Conservation (phyloP, 1,140 invertebrate species). For the Macrobrachium nipponense region DNA sequence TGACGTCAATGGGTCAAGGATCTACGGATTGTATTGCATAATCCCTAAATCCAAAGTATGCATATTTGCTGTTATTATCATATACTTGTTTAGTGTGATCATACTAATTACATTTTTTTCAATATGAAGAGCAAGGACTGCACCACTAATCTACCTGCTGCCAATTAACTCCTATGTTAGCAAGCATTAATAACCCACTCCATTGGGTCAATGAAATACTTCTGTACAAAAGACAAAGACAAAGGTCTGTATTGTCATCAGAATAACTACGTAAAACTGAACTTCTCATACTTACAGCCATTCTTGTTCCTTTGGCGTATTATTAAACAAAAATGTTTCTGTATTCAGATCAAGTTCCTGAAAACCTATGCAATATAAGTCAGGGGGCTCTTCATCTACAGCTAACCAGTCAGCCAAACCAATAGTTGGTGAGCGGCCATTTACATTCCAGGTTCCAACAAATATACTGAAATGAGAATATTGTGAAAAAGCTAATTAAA, state of each 20-base stretch:
- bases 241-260: constrained; percentile 8
- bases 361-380: constrained; percentile 95
- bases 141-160: too few species aligned
- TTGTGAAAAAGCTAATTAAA: constrained; percentile 8
- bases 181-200: too few species aligned
- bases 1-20: too few species aligned
- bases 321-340: constrained; percentile 94
- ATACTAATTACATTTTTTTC: too few species aligned
- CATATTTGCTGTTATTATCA: too few species aligned
- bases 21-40: too few species aligned
- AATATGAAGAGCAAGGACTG: too few species aligned
- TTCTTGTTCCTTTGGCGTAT: constrained; percentile 88
- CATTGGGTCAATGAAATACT: neutral
- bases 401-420: constrained; percentile 83
- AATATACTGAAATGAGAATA: constrained; percentile 76
- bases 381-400: constrained; percentile 83
- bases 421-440: constrained; percentile 87
- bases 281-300: constrained; percentile 79
- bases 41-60: too few species aligned
- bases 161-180: too few species aligned
- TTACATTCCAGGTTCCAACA: constrained; percentile 97
- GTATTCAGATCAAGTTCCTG: constrained; percentile 96
- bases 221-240: neutral
- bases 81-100: too few species aligned
- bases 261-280: neutral